A percentile compares a stretch with the other conserved stretches of the same genome.
Conservation (phyloP, 1,140 invertebrate genomes). For the Lineus longissimus region DNA sequence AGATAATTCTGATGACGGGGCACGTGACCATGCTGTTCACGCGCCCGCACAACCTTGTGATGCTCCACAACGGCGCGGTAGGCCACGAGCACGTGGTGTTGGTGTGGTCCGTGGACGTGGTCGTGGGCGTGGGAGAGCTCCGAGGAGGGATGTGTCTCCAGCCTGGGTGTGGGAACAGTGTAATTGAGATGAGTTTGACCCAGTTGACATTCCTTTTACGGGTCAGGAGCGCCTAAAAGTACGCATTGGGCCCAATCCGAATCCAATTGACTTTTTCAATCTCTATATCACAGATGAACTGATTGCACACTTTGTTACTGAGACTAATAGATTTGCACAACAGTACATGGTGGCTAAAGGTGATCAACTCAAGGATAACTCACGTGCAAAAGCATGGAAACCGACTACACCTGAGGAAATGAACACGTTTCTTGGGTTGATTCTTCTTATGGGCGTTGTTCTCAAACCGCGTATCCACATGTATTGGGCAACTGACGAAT, state of each 20-base stretch:
- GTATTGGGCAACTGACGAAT: neutral
- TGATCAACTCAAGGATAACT: neutral
- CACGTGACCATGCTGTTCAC: too few relatives aligned
- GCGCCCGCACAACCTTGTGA: too few relatives aligned
- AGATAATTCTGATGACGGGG: too few relatives aligned
- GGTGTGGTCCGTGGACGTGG: too few relatives aligned
- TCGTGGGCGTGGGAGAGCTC: too few relatives aligned
- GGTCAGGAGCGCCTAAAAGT: neutral
- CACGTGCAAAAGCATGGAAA: neutral
- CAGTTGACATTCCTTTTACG: neutral
- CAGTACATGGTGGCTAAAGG: slow-evolving; percentile 11
- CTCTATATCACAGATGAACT: neutral
- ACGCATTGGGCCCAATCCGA: neutral
- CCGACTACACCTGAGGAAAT: neutral
- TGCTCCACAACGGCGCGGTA: too few relatives aligned
- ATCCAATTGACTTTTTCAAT: neutral
- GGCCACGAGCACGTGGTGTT: too few relatives aligned
- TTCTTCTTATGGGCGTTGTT: neutral
- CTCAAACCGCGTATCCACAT: neutral
- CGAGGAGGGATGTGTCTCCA: too few relatives aligned
- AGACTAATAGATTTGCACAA: slow-evolving; percentile 18
- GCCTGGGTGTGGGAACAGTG: too few relatives aligned
- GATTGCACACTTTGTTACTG: slow-evolving; percentile 17
- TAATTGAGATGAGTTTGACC: neutral
- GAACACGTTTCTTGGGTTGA: neutral